phyloP scores from a whole-genome alignment of 1,140 invertebrate species.

The Pomacea maculata region DNA sequence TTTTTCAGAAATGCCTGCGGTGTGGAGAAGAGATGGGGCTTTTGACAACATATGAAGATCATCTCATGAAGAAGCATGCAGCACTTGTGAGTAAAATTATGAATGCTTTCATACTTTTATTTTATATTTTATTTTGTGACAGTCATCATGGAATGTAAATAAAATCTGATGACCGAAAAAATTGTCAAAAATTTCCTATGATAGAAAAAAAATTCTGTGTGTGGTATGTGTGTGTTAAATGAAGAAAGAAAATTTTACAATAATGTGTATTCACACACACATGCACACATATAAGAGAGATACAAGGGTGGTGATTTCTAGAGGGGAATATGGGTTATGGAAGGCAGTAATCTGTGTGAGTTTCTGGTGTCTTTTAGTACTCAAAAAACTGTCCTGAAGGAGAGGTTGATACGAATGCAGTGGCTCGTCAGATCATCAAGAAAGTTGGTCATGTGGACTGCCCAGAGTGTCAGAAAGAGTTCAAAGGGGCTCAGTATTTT shows the following conservation, averaged over 20 bases:
- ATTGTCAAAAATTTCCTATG: too few relatives aligned
- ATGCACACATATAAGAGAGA: not conserved
- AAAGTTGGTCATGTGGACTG: slow-evolving; percentile 31
- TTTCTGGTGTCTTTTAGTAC: slow-evolving; percentile 32
- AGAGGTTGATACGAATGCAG: slow-evolving; percentile 22
- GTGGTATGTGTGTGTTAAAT: too few relatives aligned
- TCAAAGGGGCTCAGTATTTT: slow-evolving; percentile 32
- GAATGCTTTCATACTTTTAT: not conserved
- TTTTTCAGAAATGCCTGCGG: slow-evolving; percentile 21
- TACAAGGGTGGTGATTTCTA: not conserved
- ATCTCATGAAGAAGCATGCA: slow-evolving; percentile 36
- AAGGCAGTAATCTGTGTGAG: not conserved
- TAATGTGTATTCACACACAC: too few relatives aligned
- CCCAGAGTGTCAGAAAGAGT: slow-evolving; percentile 33
- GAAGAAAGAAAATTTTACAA: too few relatives aligned
- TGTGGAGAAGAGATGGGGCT: slow-evolving; percentile 17
- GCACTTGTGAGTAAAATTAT: slow-evolving; percentile 26
- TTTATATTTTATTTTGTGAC: not conserved
- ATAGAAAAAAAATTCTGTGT: too few relatives aligned
- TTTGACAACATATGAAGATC: slow-evolving; percentile 20
- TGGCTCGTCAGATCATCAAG: slow-evolving; percentile 28
- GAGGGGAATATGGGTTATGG: not conserved
- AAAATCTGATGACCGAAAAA: too few relatives aligned
- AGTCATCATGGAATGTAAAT: not conserved
- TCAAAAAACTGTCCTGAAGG: slow-evolving; percentile 37